Evolutionary conservation across 1,140 invertebrate genomes (phyloP), one percentile per base, ranked within the genome.

Genomic region (Plodia interpunctella): DNA sequence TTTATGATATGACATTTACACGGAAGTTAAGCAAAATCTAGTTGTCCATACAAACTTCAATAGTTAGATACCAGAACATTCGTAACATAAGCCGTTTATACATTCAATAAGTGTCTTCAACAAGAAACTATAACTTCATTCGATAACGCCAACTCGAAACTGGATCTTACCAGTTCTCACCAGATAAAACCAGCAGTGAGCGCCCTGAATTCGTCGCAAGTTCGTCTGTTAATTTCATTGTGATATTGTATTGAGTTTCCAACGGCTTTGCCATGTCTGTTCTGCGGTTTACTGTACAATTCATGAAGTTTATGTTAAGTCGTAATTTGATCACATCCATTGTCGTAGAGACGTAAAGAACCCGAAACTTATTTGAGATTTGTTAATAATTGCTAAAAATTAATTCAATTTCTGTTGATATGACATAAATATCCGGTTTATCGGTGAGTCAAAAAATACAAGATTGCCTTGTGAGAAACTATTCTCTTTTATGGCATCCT

Each of bases 91-190:
- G 38, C 38, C 38, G 13, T 17, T 44, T 44, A 15, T 44, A 38
- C 35, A 44, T 44, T 44, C 38, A 44, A 15, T 5, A n/a, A 2
- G 15, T 4, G 38, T 44, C 38, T 44, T 44, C 15, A n/a, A 44
- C 38, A 4, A 3, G 38, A 44, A 44, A 44, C 38, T 15, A 6
- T 5, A 44, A 44, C 38, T 44, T 44, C 30, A 32, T 11, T 9
- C 13, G 38, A 44, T 44, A 44, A 44, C 38, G 38, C 38, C 38
- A 44, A 44, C 38, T 44, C n/a, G 38, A 44, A 44, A 44, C 38
- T 44, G 38, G 38, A 44, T 44, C 38, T 44, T 15, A 6, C 38
- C 38, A 15, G 38, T 44, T 44, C n/a, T 17, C 38, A 44, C 38
- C 38, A 44, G 38, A 44, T 44, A 44, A 44, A 44, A 44, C 38